Evolutionary conservation across 2,797 vertebrate genomes (phyloP).

Genomic region (Crax fasciolata): DNA sequence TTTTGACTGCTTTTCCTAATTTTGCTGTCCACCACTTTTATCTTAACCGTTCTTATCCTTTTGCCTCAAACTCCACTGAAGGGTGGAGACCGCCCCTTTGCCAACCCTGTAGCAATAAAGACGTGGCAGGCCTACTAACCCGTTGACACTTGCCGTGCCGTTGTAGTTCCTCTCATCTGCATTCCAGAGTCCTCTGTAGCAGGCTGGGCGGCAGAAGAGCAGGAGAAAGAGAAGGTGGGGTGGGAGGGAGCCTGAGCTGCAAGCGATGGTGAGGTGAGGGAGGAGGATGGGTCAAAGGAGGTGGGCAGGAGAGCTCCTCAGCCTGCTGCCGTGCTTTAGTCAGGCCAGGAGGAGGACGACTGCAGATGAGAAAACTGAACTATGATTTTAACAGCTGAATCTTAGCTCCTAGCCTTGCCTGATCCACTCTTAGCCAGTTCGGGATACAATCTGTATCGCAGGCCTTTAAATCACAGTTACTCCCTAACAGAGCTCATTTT

Average conservation of each 20-base stretch:
- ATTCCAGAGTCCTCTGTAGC: slow-evolving; percentile 1
- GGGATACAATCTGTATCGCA: background rate
- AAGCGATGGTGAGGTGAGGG: background rate
- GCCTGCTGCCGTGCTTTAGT: background rate
- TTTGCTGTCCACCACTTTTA: slow-evolving; percentile 68
- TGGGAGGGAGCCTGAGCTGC: background rate
- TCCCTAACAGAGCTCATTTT: background rate
- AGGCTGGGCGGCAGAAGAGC: background rate
- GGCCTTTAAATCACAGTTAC: background rate
- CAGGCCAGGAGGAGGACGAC: background rate
- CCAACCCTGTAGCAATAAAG: slow-evolving; percentile 79
- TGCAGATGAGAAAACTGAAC: slow-evolving; percentile 51
- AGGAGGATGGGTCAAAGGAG: background rate
- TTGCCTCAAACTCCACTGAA: slow-evolving; percentile 22
- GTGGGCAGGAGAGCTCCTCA: background rate
- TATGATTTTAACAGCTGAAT: background rate
- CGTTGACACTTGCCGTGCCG: slow-evolving; percentile 25
- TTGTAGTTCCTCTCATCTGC: slow-evolving; percentile 54
- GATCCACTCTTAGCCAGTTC: background rate
- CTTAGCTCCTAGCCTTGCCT: background rate
- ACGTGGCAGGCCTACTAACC: slow-evolving; percentile 67
- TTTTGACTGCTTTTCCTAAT: slow-evolving; percentile 71
- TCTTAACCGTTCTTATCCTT: slow-evolving; percentile 13
- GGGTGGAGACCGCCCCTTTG: slow-evolving; percentile 46
- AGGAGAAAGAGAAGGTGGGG: background rate